Evolutionary conservation across 2,888 invertebrate genomes (phyloP), one percentile per base, ranked within the genome.

Genomic region (Allolobophora icterica): DNA sequence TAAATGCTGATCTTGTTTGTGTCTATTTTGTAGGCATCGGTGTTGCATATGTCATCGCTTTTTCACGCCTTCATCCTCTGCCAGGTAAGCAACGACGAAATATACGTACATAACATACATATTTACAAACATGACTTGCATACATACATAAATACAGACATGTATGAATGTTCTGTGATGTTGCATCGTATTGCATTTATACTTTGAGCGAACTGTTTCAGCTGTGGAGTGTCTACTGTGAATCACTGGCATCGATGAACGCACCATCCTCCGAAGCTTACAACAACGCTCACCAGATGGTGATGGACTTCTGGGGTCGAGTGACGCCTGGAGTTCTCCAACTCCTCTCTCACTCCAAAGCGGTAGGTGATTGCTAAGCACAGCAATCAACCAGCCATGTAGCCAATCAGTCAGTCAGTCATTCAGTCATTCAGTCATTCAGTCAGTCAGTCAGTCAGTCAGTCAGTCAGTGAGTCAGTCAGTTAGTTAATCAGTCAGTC

Each of bases 261-360:
- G 94, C 95, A 71, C 94, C 95, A 15, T 94, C 94, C 91, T 95
- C 94, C 91, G 96, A 95, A 91, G 94, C 94, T 89, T 94, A 95
- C 92, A 94, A 94, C 83, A 92, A 93, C 33, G 95, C 95, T 38
- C 94, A 95, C 11, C 93, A 94, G 93, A 97, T 98, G 93, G 96
- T 99, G 91, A 97, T 99, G 93, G 99, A 99, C 96, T 99, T 99
- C 96, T 99, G 99, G 99, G 98, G 98, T 90, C 98, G 99, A 95
- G 97, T 99, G 15, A 99, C 99, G 84, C 99, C 99, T 0, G 98
- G 97, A 92, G 97, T 99, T 91, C 96, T 99, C 92, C 98, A 99
- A 95, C 96, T 99, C 91, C 97, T 99, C 83, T 97, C 97, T 24
- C 97, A 98, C 94, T 97, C 98, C 24, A 99, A 98, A 96, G 97